These are phyloP conservation scores for Baronia brevicornis DNA, from an alignment of 2,888 invertebrate species.

Conservation along the genomic window DNA sequence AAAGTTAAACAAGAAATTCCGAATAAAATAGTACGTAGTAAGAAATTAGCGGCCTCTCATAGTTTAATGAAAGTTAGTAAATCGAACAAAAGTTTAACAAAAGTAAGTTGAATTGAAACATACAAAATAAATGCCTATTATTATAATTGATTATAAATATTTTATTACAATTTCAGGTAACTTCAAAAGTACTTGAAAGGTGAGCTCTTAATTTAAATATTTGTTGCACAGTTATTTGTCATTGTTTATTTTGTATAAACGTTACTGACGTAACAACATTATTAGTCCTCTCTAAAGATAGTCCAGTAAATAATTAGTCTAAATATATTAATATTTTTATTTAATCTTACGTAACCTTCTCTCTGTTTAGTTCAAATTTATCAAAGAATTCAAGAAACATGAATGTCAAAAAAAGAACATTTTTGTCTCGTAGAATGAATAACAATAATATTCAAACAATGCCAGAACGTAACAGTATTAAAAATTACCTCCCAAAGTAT, in stretches of 20 bases:
- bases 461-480: constrained; percentile 13
- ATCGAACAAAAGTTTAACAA: constrained; percentile 8
- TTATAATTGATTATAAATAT: not conserved
- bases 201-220: constrained; percentile 21
- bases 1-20: too few species aligned
- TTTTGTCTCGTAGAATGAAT: constrained; percentile 13
- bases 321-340: not conserved
- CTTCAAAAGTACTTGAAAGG: constrained; percentile 37
- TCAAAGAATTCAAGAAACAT: constrained; percentile 31
- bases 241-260: too few species aligned
- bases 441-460: constrained; percentile 22
- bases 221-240: too few species aligned
- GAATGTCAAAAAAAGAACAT: constrained; percentile 23
- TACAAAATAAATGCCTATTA: too few species aligned
- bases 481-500: constrained; percentile 37
- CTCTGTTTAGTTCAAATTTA: constrained; percentile 32
- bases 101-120: too few species aligned
- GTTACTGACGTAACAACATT: too few species aligned
- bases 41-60: constrained; percentile 3
- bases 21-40: not conserved
- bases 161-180: constrained; percentile 33
- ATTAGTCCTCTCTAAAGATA: too few species aligned
- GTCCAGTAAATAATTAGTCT: too few species aligned
- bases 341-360: constrained; percentile 4
- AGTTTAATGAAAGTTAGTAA: constrained; percentile 4